Conservation (phyloP, 2,113 vertebrate genomes). For the Tympanuchus pallidicinctus region DNA sequence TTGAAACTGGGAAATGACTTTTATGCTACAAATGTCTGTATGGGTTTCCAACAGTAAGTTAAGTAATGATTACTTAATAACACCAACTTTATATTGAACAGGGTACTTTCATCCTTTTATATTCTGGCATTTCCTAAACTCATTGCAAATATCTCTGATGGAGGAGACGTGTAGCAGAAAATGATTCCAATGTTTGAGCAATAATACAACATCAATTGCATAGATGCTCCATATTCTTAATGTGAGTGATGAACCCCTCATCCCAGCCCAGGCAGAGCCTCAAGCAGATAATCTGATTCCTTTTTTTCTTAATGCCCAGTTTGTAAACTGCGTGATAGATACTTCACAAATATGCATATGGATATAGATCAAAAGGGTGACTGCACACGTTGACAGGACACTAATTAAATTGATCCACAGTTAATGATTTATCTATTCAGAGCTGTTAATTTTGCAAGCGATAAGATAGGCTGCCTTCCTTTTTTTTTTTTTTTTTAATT, state of each 20-base stretch:
- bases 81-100: background rate
- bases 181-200: background rate
- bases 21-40: background rate
- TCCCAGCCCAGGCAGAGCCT: background rate
- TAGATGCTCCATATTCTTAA: background rate
- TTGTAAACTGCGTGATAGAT: background rate
- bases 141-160: background rate
- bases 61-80: background rate
- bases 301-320: background rate
- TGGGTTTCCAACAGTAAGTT: background rate
- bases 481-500: background rate
- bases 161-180: background rate
- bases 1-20: background rate
- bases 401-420: constrained; percentile 41
- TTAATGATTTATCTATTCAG: constrained; percentile 2
- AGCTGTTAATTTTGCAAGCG: constrained; percentile 17
- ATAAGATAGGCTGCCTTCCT: background rate
- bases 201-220: rapidly evolving
- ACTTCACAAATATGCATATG: background rate
- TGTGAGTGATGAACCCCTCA: background rate
- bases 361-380: background rate
- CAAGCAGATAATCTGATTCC: background rate
- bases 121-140: background rate
- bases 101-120: background rate
- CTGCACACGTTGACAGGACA: constrained; percentile 27